Percentiles rank a stretch among this genome's conserved stretches.
Conservation (phyloP, 2,888 invertebrate species). For the Sarcophaga subvicina region DNA sequence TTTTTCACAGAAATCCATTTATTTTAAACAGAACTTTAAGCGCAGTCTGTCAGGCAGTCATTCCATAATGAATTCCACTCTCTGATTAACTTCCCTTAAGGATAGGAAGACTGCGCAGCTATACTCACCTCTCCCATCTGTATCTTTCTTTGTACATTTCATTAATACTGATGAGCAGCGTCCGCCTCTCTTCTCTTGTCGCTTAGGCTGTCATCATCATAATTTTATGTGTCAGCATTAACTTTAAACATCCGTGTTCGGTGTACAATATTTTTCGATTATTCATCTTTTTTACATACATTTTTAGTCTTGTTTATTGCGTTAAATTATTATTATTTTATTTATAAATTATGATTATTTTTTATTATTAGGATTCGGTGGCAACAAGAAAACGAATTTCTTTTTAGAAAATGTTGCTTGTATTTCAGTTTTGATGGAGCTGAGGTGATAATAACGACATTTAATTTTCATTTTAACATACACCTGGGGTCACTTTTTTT, state of each 20-base stretch:
- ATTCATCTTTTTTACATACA: not conserved
- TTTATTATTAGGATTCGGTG: not conserved
- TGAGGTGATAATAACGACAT: slow-evolving; percentile 35
- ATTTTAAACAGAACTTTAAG: slow-evolving; percentile 27
- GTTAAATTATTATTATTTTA: slow-evolving; percentile 52
- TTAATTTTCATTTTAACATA: slow-evolving; percentile 9
- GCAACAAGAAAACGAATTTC: not conserved
- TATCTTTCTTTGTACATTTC: not conserved
- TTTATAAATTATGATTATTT: slow-evolving; percentile 18
- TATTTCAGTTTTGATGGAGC: slow-evolving; percentile 4
- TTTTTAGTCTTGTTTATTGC: slow-evolving; percentile 18
- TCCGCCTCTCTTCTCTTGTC: not conserved
- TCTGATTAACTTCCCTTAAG: slow-evolving; percentile 28
- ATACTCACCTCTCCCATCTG: not conserved
- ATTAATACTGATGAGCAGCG: slow-evolving; percentile 35
- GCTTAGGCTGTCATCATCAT: slow-evolving; percentile 17
- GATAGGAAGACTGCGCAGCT: slow-evolving; percentile 41
- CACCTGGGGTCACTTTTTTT: not conserved
- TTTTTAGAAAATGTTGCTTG: slow-evolving; percentile 3
- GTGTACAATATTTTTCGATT: not conserved
- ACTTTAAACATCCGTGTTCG: not conserved
- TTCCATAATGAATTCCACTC: slow-evolving; percentile 41
- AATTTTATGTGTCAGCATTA: slow-evolving; percentile 38
- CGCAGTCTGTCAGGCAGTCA: not conserved
- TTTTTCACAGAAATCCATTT: slow-evolving; percentile 61